Percentiles rank a stretch among this genome's conserved stretches.
phyloP scores from a whole-genome alignment of 1,140 invertebrate genomes.

The Magallana gigas region DNA sequence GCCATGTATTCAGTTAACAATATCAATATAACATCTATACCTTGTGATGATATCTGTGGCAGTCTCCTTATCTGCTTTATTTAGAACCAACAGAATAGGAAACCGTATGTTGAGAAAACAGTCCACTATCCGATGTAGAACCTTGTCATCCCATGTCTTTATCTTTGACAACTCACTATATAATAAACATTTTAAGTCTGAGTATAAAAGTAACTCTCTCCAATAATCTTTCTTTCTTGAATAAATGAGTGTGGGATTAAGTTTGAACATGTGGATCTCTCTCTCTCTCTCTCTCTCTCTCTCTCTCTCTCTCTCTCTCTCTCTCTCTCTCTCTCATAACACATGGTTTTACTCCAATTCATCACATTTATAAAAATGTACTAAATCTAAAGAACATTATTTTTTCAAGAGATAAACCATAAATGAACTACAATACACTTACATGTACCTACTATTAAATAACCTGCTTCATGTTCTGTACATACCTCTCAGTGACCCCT shows the following conservation, averaged over 20 bases:
- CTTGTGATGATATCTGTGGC: conserved; percentile 56
- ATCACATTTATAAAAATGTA: too few relatives aligned
- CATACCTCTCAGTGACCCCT: conserved; percentile 63
- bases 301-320: too few relatives aligned
- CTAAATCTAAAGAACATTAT: too few relatives aligned
- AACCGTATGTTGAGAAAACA: conserved; percentile 61
- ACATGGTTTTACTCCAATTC: too few relatives aligned
- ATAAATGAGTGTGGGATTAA: too few relatives aligned
- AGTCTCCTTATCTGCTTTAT: conserved; percentile 57
- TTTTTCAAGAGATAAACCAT: too few relatives aligned
- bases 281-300: too few relatives aligned
- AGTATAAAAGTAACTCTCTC: neutral
- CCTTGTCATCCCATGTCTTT: conserved; percentile 54
- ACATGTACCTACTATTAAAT: too few relatives aligned
- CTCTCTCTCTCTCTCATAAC: too few relatives aligned
- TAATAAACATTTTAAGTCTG: neutral
- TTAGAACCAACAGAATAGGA: conserved; percentile 63
- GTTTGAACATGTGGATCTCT: neutral
- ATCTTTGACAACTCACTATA: conserved; percentile 57
- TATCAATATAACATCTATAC: conserved; percentile 13
- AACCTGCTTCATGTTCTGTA: neutral
- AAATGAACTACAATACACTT: too few relatives aligned
- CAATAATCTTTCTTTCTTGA: too few relatives aligned
- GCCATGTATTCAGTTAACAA: too few relatives aligned
- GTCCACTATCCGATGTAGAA: conserved; percentile 57